phyloP scores from a whole-genome alignment of 2,888 invertebrate species.

The Lasioglossum malachurum region DNA sequence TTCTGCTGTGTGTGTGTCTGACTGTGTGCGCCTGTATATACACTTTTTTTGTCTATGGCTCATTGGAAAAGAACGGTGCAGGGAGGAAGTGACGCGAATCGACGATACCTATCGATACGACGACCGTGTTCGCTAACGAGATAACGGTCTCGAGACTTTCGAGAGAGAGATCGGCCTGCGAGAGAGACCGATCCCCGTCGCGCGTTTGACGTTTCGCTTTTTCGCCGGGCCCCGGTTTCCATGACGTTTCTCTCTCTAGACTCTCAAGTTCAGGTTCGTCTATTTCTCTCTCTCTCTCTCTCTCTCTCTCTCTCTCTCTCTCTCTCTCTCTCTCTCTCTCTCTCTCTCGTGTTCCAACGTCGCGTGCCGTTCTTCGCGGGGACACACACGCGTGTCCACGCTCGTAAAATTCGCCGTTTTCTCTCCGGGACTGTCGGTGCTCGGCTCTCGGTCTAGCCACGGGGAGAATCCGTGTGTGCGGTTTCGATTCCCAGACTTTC shows the following conservation, averaged over 20 bases:
- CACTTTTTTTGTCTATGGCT: not conserved
- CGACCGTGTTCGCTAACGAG: conserved; percentile 25
- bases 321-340: not conserved
- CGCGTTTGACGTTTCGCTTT: conserved; percentile 15
- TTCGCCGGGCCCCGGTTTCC: conserved; percentile 11
- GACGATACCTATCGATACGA: conserved; percentile 13
- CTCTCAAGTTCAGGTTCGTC: not conserved
- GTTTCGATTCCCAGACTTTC: conserved; percentile 57
- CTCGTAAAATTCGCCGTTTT: conserved; percentile 37
- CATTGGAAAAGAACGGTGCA: conserved; percentile 4
- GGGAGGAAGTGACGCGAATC: conserved; percentile 12
- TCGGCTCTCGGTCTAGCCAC: conserved; percentile 32
- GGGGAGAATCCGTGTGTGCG: conserved; percentile 48
- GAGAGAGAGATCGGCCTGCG: not conserved
- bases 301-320: too few relatives aligned
- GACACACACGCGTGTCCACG: not conserved
- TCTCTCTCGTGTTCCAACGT: not conserved
- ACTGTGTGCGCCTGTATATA: not conserved
- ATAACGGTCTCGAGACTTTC: not conserved
- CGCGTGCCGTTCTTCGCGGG: conserved; percentile 12
- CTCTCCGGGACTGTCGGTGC: conserved; percentile 7
- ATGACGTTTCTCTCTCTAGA: not conserved
- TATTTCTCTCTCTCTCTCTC: not conserved
- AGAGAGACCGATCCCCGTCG: not conserved
- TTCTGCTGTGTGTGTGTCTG: not conserved